phyloP scores from a whole-genome alignment of 1,140 invertebrate genomes.

The Potamilus streckersoni region DNA sequence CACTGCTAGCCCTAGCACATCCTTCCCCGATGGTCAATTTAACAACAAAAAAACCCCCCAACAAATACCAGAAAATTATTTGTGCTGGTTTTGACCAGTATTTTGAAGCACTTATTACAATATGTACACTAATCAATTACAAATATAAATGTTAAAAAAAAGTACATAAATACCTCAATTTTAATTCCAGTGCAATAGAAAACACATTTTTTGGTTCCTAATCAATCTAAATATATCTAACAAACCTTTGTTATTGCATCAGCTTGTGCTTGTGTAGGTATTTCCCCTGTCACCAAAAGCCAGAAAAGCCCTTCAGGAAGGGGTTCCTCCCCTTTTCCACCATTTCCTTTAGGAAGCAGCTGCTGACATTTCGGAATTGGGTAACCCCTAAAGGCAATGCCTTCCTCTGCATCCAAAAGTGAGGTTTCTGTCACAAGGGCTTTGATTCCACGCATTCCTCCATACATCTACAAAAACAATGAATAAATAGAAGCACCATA shows the following conservation, averaged over 20 bases:
- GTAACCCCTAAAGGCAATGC: conserved; percentile 94
- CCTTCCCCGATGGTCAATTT: too few species aligned
- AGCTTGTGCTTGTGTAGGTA: conserved; percentile 81
- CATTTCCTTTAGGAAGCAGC: conserved; percentile 83
- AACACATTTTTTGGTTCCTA: too few species aligned
- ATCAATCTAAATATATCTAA: too few species aligned
- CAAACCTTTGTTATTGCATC: conserved; percentile 80
- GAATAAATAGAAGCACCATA: not conserved
- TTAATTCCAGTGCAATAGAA: too few species aligned
- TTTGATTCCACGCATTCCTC: conserved; percentile 97
- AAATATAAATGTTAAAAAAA: too few species aligned
- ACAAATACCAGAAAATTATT: too few species aligned
- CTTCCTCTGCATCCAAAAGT: conserved; percentile 93
- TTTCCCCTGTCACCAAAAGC: conserved; percentile 92
- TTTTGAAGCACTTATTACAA: too few species aligned
- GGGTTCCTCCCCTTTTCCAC: conserved; percentile 83
- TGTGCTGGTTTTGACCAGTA: too few species aligned
- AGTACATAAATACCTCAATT: too few species aligned
- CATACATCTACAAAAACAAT: conserved; percentile 84
- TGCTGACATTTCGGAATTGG: conserved; percentile 97
- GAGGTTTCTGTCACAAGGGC: conserved; percentile 96
- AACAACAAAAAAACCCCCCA: too few species aligned
- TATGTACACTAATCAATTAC: too few species aligned
- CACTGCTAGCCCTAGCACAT: too few species aligned
- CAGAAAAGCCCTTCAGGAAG: conserved; percentile 97